phyloP scores from a whole-genome alignment of 2,113 vertebrate genomes.

The Thomomys bottae region DNA sequence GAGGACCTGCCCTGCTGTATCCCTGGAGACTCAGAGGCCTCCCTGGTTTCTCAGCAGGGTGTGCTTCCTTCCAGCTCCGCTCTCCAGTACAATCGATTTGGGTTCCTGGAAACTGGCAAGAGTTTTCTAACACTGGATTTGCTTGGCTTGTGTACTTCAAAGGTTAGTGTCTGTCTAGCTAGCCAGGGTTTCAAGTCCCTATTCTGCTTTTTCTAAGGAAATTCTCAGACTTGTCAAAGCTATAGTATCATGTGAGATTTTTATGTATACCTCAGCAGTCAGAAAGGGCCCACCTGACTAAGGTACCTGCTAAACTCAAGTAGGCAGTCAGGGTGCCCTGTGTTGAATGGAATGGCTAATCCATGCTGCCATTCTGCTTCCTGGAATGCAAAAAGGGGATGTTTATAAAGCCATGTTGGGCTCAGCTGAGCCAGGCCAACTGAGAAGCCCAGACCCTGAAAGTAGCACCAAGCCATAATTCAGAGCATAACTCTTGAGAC shows the following conservation, averaged over 20 bases:
- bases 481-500: neutral
- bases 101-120: constrained; percentile 1
- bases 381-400: neutral
- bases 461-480: neutral
- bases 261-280: neutral
- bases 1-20: neutral
- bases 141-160: neutral
- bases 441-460: neutral
- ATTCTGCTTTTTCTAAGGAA: constrained; percentile 52
- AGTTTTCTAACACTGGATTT: neutral
- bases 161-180: constrained; percentile 41
- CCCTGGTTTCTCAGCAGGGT: neutral
- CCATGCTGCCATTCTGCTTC: neutral
- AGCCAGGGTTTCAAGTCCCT: constrained; percentile 25
- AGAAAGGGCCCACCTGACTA: neutral
- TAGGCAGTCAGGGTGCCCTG: neutral
- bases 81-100: neutral
- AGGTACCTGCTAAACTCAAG: neutral
- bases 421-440: neutral
- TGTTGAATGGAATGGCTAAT: neutral
- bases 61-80: neutral
- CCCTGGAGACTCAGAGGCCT: neutral
- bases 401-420: neutral
- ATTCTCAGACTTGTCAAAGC: constrained; percentile 54
- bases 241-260: constrained; percentile 34